Evolutionary conservation across 2,888 invertebrate species (phyloP), one percentile per base, ranked within the genome.

Genomic region (Drosophila rellima): DNA sequence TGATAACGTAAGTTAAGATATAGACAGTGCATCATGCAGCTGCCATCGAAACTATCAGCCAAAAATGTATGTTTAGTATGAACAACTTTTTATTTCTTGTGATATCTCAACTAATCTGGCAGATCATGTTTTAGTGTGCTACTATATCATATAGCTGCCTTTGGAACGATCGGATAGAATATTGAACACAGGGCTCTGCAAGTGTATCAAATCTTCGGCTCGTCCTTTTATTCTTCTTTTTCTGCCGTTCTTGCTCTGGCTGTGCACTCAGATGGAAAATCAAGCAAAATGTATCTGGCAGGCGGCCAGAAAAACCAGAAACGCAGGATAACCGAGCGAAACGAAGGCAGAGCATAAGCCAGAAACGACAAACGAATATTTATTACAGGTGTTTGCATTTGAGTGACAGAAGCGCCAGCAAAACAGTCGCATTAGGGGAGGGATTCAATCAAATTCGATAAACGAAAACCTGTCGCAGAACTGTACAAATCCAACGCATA

Each of bases 301-400:
- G 72, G 66, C 80, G 82, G 82, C 68, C 82, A 78, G 79, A 79
- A 67, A 69, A 70, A 60, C 6, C 18, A 48, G 48, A 48, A 18
- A n/a, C 20, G 45, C 61, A 50, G 62, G 48, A 61, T 54, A 80
- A 78, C 65, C 64, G 62, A 56, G 51, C 35, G 54, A 72, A 63
- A 56, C 68, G 63, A 73, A 66, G 57, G 70, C 78, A 60, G 51
- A 68, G 66, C 78, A 60, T 51, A 68, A 69, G 55, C 68, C 66
- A 67, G 77, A 70, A 80, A 83, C 87, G 84, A 77, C 88, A 83
- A 89, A 78, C 81, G 89, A 80, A 89, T 83, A 83, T 88, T 87
- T 83, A 83, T 83, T 83, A 88, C 83, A 83, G 83, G 89, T 83
- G 83, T 83, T 89, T 83, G 83, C 81, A 74, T 87, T 83, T 89